A percentile compares a stretch with the other conserved stretches of the same genome.
These are phyloP conservation scores for Bombyx mandarina DNA, from an alignment of 1,140 invertebrate species.

Conservation along the genomic window DNA sequence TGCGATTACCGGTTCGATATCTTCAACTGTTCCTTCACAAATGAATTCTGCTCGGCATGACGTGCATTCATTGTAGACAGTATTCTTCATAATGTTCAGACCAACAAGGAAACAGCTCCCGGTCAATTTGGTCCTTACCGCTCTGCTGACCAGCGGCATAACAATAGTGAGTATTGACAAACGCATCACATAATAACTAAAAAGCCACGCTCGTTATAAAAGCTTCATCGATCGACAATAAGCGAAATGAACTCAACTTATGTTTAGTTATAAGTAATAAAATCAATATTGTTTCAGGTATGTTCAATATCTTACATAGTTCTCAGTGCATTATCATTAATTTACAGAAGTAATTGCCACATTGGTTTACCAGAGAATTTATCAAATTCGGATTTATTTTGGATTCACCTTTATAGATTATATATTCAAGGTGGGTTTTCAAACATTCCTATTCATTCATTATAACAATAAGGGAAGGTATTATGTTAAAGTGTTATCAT, in stretches of 20 bases:
- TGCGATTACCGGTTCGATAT: constrained; percentile 35
- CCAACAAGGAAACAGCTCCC: constrained; percentile 12
- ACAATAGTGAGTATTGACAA: constrained; percentile 30
- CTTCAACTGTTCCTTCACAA: constrained; percentile 26
- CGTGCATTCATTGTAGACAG: constrained; percentile 22
- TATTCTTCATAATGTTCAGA: constrained; percentile 18
- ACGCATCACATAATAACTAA: not conserved
- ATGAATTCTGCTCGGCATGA: constrained; percentile 24
- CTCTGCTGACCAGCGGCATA: constrained; percentile 23
- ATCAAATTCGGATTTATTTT: constrained; percentile 15
- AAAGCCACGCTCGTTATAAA: no score
- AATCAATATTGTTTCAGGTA: constrained; percentile 18
- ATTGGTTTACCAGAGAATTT: not conserved
- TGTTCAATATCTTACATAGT: constrained; percentile 19
- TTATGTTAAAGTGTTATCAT: no score
- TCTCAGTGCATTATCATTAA: constrained; percentile 18
- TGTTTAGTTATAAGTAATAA: not conserved
- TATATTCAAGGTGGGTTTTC: constrained; percentile 28
- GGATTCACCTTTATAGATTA: constrained; percentile 12
- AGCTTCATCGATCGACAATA: no score
- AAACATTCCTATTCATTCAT: no score
- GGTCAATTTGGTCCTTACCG: constrained; percentile 19
- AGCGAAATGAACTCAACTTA: not conserved
- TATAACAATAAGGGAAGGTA: no score
- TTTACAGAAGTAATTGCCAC: constrained; percentile 24